Percentiles rank a stretch among this genome's conserved stretches.
Evolutionary conservation across 2,113 vertebrate species (phyloP).

Genomic region (Pardalotus punctatus): DNA sequence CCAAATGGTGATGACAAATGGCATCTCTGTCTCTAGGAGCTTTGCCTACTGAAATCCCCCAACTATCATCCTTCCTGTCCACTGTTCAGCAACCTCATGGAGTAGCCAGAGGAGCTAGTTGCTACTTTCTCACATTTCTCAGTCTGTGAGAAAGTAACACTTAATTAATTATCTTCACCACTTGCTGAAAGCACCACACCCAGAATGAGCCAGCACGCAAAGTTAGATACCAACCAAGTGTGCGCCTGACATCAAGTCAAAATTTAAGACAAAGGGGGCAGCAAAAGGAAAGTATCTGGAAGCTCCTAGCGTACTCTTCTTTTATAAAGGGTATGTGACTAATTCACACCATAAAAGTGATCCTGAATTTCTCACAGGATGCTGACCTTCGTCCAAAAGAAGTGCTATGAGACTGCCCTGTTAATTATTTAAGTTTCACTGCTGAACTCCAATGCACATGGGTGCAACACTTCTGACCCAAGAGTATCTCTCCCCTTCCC

Average conservation of each 20-base stretch:
- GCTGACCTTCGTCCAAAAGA: not conserved
- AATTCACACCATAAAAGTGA: not conserved
- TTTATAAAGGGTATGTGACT: not conserved
- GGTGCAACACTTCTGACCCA: not conserved
- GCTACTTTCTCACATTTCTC: not conserved
- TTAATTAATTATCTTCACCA: not conserved
- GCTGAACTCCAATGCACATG: not conserved
- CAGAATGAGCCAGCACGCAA: not conserved
- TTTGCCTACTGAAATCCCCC: not conserved
- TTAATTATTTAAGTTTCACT: not conserved
- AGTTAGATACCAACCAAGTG: not conserved
- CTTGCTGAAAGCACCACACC: not conserved
- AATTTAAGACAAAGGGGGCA: not conserved
- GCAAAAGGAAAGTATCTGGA: not conserved
- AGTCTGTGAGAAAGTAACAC: not conserved
- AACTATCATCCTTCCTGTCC: not conserved
- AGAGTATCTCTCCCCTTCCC: not conserved
- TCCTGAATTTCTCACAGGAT: not conserved
- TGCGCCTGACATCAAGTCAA: not conserved
- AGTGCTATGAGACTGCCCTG: not conserved
- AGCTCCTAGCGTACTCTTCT: not conserved
- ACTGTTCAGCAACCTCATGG: not conserved
- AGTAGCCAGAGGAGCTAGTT: not conserved
- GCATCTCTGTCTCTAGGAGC: not conserved
- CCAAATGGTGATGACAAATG: not conserved